Percentiles rank a stretch among this genome's conserved stretches.
Evolutionary conservation across 2,888 invertebrate species (phyloP).

Genomic region (Drosophila eohydei): DNA sequence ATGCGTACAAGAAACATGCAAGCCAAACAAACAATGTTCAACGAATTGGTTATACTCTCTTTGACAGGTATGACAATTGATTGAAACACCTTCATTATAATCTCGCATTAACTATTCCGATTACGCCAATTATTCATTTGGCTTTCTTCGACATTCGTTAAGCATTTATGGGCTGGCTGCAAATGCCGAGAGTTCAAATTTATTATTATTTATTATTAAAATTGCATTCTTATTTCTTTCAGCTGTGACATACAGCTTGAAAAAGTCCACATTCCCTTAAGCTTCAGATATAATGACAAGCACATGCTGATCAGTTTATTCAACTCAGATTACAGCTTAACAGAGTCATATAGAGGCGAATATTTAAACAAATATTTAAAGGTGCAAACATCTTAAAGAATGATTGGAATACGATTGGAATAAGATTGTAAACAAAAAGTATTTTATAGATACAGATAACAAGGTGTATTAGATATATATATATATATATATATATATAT

Average conservation of each 20-base stretch:
- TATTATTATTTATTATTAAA: no score
- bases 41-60: slow-evolving; percentile 24
- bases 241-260: not conserved
- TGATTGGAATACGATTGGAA: not conserved
- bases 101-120: not conserved
- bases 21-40: slow-evolving; percentile 7
- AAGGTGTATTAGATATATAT: not conserved
- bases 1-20: slow-evolving; percentile 16
- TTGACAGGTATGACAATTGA: not conserved
- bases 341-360: slow-evolving; percentile 9
- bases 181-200: not conserved
- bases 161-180: no score
- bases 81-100: not conserved
- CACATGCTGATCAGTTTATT: slow-evolving; percentile 55
- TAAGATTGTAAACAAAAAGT: not conserved
- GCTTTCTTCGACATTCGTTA: not conserved
- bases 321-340: slow-evolving; percentile 46
- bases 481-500: not conserved
- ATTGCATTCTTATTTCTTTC: not conserved
- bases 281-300: not conserved
- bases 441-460: not conserved
- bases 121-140: slow-evolving; percentile 1
- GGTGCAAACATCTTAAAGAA: not conserved
- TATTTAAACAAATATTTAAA: not conserved
- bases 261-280: slow-evolving; percentile 1